Conservation (phyloP, 2,797 vertebrate genomes). For the Ctenopoma multispine region DNA sequence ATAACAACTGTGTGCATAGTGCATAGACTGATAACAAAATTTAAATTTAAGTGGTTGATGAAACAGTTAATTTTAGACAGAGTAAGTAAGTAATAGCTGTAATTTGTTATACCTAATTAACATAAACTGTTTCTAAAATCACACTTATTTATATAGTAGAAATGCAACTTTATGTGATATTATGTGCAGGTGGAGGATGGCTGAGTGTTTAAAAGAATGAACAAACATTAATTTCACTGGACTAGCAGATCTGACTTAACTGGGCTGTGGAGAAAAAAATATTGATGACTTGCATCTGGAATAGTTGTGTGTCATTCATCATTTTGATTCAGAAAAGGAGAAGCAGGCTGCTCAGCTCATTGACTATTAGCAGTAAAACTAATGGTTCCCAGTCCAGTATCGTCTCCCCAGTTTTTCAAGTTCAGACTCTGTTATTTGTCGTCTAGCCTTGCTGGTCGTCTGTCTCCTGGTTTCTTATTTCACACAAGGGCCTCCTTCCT, state of each 20-base stretch:
- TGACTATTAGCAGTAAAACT: conserved; percentile 56
- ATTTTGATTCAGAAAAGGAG: conserved; percentile 41
- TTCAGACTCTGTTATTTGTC: conserved; percentile 63
- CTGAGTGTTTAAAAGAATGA: conserved; percentile 11
- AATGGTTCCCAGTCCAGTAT: conserved; percentile 54
- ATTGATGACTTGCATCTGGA: conserved; percentile 61
- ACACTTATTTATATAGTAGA: not conserved
- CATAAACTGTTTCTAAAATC: not conserved
- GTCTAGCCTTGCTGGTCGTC: conserved; percentile 54
- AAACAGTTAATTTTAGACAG: too few species aligned
- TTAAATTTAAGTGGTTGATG: too few species aligned
- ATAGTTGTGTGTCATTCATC: conserved; percentile 54
- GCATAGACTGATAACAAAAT: too few species aligned
- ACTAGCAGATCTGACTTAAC: conserved; percentile 5
- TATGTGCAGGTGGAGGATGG: not conserved
- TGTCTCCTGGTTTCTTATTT: conserved; percentile 71
- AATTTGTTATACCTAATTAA: not conserved
- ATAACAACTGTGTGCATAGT: too few species aligned
- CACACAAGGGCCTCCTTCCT: conserved; percentile 52
- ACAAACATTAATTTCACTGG: conserved; percentile 15
- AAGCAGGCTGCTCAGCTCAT: conserved; percentile 54
- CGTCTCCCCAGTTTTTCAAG: conserved; percentile 25
- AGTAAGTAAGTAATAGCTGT: not conserved
- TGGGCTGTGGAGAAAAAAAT: conserved; percentile 15
- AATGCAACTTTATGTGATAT: not conserved